Base-by-base conservation (phyloP, 2,888 invertebrate species). In the Dendrolimus houi region DNA sequence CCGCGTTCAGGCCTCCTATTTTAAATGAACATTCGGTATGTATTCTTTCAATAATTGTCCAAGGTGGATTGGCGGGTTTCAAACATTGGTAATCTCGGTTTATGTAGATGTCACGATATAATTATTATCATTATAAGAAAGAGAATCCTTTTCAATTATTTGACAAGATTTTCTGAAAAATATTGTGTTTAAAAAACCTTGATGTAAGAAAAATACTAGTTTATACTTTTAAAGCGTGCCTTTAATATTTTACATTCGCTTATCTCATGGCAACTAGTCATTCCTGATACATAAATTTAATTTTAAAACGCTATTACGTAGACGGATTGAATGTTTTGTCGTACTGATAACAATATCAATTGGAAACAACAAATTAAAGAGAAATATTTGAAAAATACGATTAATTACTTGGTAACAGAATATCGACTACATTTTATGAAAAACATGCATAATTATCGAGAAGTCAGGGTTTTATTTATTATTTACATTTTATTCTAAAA, bases 341-440 rank as follows among this genome's bases (percentile, higher is more conserved):
- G 56, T 54, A 12, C 54, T 57, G 66, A 62, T 67, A 64, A 61
- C 59, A 56, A 61, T 68, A 67, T 69, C 64, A 60, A 53, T 56
- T 60, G 63, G 47, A 47, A 69, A 67, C 61, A 68, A 68, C 70
- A 69, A 65, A 64, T 68, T 63, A 60, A 64, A 59, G 57, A 66
- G 63, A 61, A 62, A 53, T 59, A 60, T 61, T 53, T 57, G 57
- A 57, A 58, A 56, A 52, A 55, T 60, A 58, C 8, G 40, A 66
- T 58, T 64, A 65, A 60, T 61, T 64, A 67, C 64, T 58, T 70
- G 54, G 70, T 62, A 67, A 68, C 68, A 68, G 52, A 54, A 41
- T 54, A 53, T 55, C 58, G n/a, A 17, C 14, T 41, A 41, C 8
- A 9, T 13, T 7, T 47, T 40, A 55, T 55, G 17, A 40, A 54